Evolutionary conservation across 2,888 invertebrate genomes (phyloP).

Genomic region (Aspidiotus destructor): DNA sequence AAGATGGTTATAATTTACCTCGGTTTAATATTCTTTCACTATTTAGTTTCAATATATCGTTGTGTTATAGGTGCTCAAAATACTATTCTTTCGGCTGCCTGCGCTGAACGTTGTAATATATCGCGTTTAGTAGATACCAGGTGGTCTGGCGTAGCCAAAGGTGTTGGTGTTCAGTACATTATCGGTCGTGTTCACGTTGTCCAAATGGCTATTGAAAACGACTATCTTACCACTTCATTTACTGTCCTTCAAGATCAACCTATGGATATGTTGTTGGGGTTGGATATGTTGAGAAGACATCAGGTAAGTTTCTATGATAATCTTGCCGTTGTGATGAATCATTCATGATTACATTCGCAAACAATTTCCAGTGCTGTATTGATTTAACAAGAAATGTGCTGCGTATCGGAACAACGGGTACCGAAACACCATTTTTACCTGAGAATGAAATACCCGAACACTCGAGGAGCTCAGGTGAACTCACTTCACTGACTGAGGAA

Average conservation of each 20-base stretch:
- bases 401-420: conserved; percentile 87
- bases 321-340: neutral
- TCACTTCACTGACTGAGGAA: conserved; percentile 53
- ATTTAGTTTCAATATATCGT: neutral
- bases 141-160: conserved; percentile 95
- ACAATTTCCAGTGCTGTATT: conserved; percentile 63
- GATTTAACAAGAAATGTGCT: conserved; percentile 81
- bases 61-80: conserved; percentile 66
- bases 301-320: conserved; percentile 53
- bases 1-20: conserved; percentile 6
- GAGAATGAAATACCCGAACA: conserved; percentile 72
- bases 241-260: conserved; percentile 93
- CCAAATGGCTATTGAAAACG: conserved; percentile 89
- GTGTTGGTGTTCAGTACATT: conserved; percentile 92
- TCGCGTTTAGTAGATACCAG: conserved; percentile 81
- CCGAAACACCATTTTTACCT: conserved; percentile 76
- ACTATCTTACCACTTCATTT: conserved; percentile 90
- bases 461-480: conserved; percentile 60
- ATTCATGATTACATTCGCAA: conserved; percentile 11
- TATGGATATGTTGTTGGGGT: conserved; percentile 95
- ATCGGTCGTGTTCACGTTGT: conserved; percentile 95
- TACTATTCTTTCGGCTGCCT: conserved; percentile 94
- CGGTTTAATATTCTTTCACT: neutral
- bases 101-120: conserved; percentile 88
- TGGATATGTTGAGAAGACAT: conserved; percentile 95